Evolutionary conservation across 1,140 invertebrate species (phyloP).

Genomic region (Capitella teleta): DNA sequence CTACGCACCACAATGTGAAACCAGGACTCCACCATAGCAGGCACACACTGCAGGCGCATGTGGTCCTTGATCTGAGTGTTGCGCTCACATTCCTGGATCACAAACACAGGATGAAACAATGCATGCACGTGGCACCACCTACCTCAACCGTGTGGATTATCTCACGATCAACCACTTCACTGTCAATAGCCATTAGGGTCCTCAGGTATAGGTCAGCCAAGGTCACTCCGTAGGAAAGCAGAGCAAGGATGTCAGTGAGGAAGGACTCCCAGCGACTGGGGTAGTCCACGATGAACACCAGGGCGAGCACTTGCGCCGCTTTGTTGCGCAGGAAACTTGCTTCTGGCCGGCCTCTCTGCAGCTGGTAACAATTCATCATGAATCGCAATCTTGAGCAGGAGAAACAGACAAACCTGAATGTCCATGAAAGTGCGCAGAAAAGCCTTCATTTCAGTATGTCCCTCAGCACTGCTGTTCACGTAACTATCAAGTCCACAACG

Average conservation of each 20-base stretch:
- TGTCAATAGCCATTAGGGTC: slow-evolving; percentile 47
- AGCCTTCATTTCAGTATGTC: too few species aligned
- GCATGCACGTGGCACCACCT: slow-evolving; percentile 4
- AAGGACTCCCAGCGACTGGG: slow-evolving; percentile 47
- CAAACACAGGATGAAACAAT: not conserved
- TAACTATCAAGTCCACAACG: too few species aligned
- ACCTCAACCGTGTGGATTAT: slow-evolving; percentile 40
- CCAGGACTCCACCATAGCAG: slow-evolving; percentile 48
- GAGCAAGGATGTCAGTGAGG: slow-evolving; percentile 45
- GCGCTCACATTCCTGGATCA: slow-evolving; percentile 40
- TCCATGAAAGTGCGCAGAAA: not conserved
- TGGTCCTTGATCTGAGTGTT: slow-evolving; percentile 49
- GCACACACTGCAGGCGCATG: slow-evolving; percentile 48
- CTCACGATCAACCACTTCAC: slow-evolving; percentile 47
- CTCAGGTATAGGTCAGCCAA: slow-evolving; percentile 47
- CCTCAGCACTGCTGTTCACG: too few species aligned
- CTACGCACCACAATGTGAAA: slow-evolving; percentile 47
- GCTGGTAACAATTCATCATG: not conserved
- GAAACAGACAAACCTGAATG: not conserved
- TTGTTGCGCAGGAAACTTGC: slow-evolving; percentile 45
- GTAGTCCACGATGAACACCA: slow-evolving; percentile 48
- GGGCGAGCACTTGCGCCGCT: slow-evolving; percentile 46
- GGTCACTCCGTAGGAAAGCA: slow-evolving; percentile 30
- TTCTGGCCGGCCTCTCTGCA: not conserved
- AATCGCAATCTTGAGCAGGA: not conserved